phyloP scores from a whole-genome alignment of 1,140 invertebrate species.

The Bombus consobrinus region DNA sequence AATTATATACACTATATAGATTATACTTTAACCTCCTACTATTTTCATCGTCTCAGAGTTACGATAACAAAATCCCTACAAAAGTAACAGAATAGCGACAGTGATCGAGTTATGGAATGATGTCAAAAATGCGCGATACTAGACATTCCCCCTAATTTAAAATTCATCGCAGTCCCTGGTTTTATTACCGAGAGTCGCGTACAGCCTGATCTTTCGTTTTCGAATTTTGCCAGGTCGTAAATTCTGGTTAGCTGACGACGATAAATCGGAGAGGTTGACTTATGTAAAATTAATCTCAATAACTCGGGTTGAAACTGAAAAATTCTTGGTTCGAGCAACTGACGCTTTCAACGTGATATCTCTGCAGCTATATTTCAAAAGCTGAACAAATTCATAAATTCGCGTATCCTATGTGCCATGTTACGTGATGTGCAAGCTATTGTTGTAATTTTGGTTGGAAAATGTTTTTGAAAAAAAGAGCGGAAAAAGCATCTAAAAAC shows the following conservation, averaged over 20 bases:
- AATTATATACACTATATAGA: too few species aligned
- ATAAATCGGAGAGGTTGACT: not conserved
- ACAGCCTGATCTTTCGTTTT: not conserved
- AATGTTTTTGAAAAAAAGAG: not conserved
- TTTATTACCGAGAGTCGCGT: not conserved
- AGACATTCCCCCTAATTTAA: not conserved
- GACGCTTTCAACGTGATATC: not conserved
- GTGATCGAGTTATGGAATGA: too few species aligned
- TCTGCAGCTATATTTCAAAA: not conserved
- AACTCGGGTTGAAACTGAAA: not conserved
- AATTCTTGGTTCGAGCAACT: not conserved
- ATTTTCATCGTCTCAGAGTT: too few species aligned
- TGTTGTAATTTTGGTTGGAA: not conserved
- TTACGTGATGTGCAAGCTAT: not conserved
- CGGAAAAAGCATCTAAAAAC: not conserved
- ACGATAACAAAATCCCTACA: too few species aligned
- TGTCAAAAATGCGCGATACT: not conserved
- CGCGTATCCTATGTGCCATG: not conserved
- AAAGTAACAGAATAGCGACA: too few species aligned
- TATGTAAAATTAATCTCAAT: not conserved
- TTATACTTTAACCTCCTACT: too few species aligned
- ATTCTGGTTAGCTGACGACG: not conserved
- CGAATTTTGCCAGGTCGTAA: not conserved
- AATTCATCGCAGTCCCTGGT: not conserved
- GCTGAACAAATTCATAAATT: not conserved